phyloP scores from a whole-genome alignment of 2,113 vertebrate genomes.

The Salvator merianae region DNA sequence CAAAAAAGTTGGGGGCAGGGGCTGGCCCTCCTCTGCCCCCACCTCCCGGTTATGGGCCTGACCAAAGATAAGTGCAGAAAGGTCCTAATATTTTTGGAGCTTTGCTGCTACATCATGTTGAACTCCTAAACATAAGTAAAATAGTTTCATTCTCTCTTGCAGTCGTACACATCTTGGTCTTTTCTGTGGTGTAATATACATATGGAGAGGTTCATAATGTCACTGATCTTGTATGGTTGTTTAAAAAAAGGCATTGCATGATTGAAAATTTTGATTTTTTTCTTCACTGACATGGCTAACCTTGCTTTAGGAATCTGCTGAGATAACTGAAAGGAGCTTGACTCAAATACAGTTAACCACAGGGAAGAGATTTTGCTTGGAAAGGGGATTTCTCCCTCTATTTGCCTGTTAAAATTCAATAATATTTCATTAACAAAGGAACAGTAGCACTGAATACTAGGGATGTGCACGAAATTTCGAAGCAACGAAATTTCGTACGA shows the following conservation, averaged over 20 bases:
- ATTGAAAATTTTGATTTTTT: background rate
- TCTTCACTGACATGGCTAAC: background rate
- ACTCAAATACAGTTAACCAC: background rate
- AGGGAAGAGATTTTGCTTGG: background rate
- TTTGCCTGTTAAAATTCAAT: slow-evolving; percentile 60
- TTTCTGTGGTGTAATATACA: rapidly evolving
- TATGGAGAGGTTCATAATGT: background rate
- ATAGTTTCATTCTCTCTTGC: background rate
- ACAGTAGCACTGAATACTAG: slow-evolving; percentile 67
- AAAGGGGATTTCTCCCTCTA: slow-evolving; percentile 52
- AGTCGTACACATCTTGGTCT: background rate
- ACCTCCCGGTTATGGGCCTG: too few species aligned
- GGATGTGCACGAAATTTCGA: too few species aligned
- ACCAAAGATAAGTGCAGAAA: too few species aligned
- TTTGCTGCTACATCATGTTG: background rate
- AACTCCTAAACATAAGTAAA: background rate
- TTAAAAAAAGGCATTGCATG: background rate
- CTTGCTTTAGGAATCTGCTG: background rate
- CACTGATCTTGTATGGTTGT: background rate
- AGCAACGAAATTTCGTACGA: too few species aligned
- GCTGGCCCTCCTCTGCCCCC: too few species aligned
- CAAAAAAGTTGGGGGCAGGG: too few species aligned
- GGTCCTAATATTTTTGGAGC: background rate
- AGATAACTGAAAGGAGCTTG: slow-evolving; percentile 18
- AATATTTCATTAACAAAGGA: slow-evolving; percentile 71